Base-by-base conservation (phyloP, 1,140 invertebrate species). In the Drosophila micromelanica region DNA sequence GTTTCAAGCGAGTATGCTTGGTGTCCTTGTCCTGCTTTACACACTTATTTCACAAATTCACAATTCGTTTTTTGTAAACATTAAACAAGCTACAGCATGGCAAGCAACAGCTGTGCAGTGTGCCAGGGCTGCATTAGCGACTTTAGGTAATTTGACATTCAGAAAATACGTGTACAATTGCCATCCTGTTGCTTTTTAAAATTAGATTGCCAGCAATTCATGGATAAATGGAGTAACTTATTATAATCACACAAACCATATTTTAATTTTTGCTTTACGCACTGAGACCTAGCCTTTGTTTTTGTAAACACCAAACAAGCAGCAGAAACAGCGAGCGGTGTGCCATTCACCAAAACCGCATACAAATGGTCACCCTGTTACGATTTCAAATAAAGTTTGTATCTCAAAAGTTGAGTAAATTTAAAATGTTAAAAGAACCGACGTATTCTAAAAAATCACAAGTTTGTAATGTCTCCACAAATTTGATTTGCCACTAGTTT, bases 31-130 rank as follows among this genome's bases (percentile, higher is more conserved):
- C 20, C 9, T 30, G 32, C 2, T 30, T 38, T 9, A 32, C 12
- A 35, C 38, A 60, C 55, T 54, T 54, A 11, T 12, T 52, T 37
- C 30, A 62, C 40, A 27, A 38, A 23, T 8, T 35, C 12, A 2
- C 30, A 23, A n/a, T 15, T 35, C n/a, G 3, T 5, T n/a, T 30
- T 23, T 52, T 49, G 71, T 63, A 72, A 75, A 71, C 60, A 72
- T 23, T 45, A 59, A 71, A 64, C 57, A 71, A 70, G 27, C 49
- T 60, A 37, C 49, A 63, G 68, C 69, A 72, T 71, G 67, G 52
- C 64, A 54, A 40, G 56, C 71, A 74, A 74, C 71, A 74, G 71
- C 71, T 74, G 71, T 32, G 56, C 30, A 15, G 7, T 20, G 2
- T 4, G 5, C 57, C 32, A 70, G 67, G 59, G 67, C 46, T 70